Conservation (phyloP, 2,113 vertebrate species). For the Zootoca vivipara region DNA sequence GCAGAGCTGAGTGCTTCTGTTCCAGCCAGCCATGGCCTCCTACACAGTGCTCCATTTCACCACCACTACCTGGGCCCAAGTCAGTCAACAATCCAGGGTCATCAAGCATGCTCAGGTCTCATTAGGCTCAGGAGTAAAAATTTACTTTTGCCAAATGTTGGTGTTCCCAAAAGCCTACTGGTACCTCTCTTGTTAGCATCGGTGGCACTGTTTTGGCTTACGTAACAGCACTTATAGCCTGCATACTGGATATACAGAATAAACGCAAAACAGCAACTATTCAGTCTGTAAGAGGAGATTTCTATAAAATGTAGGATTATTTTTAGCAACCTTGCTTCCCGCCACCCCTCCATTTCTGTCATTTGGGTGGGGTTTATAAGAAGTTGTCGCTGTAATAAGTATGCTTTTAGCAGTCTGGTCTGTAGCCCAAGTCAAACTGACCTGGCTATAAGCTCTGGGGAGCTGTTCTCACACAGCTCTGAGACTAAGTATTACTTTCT, state of each 20-base stretch:
- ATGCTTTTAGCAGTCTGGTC: slow-evolving; percentile 29
- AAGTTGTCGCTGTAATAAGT: background rate
- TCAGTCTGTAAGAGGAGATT: slow-evolving; percentile 38
- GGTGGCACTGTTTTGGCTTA: background rate
- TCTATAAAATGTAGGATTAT: slow-evolving; percentile 40
- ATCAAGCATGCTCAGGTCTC: background rate
- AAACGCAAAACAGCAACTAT: slow-evolving; percentile 38
- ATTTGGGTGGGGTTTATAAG: slow-evolving; percentile 20
- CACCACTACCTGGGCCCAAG: too few species aligned
- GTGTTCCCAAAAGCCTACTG: background rate
- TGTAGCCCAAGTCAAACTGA: slow-evolving; percentile 20
- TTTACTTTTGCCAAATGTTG: background rate
- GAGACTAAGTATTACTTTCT: slow-evolving; percentile 2
- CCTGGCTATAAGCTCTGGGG: slow-evolving; percentile 9
- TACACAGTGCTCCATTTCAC: background rate
- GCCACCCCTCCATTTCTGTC: slow-evolving; percentile 18
- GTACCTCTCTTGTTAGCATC: background rate
- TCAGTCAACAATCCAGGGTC: background rate
- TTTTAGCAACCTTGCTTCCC: slow-evolving; percentile 44
- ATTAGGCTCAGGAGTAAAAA: background rate
- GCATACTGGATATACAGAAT: background rate
- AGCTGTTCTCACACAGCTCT: slow-evolving; percentile 3
- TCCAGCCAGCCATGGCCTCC: background rate
- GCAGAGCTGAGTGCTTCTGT: background rate
- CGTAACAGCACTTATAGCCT: background rate